Conservation (phyloP, 2,797 vertebrate genomes). For the Danio kyathit region DNA sequence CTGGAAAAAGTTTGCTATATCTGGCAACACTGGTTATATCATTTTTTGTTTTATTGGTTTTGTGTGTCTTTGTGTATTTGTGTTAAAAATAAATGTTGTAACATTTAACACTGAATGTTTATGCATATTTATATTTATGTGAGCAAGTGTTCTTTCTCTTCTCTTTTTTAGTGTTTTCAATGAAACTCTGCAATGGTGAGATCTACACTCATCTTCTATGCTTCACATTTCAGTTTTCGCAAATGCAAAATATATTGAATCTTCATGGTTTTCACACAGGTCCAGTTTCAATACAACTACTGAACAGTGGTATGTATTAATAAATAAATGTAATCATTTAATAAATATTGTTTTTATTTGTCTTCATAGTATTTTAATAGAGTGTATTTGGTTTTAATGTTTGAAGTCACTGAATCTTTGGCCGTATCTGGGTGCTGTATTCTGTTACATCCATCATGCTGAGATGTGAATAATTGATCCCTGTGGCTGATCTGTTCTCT, state of each 20-base stretch:
- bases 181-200: conserved; percentile 79
- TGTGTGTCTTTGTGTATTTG: neutral
- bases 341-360: too few species aligned
- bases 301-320: conserved; percentile 76
- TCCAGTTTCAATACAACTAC: conserved; percentile 82
- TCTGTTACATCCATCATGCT: neutral
- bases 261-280: conserved; percentile 65
- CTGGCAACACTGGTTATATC: too few species aligned
- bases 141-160: conserved; percentile 24
- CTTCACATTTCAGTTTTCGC: neutral
- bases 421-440: neutral
- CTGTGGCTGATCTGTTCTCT: conserved; percentile 1
- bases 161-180: conserved; percentile 76
- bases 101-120: neutral
- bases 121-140: neutral
- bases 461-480: conserved; percentile 10
- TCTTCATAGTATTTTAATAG: neutral
- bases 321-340: too few species aligned
- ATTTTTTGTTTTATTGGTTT: too few species aligned
- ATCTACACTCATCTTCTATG: neutral
- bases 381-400: neutral
- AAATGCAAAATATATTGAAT: neutral
- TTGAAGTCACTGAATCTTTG: neutral
- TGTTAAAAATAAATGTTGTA: neutral
- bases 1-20: too few species aligned